Conservation (phyloP, 2,113 vertebrate species). For the Haemorhous mexicanus region DNA sequence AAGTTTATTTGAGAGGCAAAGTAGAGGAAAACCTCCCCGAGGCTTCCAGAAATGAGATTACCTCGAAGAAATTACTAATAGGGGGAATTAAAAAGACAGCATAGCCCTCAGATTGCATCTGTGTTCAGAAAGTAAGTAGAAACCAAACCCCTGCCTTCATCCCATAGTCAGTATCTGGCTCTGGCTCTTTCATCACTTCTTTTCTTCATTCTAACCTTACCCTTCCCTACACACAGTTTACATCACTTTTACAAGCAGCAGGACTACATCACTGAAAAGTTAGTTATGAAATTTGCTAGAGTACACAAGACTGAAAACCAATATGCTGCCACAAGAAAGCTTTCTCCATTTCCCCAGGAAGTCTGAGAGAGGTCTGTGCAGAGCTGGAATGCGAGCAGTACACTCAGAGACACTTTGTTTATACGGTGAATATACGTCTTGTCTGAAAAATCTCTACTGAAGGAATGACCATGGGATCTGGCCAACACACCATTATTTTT, state of each 20-base stretch:
- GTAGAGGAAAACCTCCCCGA: neutral
- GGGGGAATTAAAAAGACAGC: neutral
- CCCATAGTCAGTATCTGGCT: neutral
- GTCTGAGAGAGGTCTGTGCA: neutral
- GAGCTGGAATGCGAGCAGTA: neutral
- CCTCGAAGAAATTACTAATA: neutral
- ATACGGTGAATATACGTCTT: neutral
- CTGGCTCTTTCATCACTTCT: neutral
- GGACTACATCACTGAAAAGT: conserved; percentile 22
- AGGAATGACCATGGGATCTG: neutral
- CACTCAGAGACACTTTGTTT: conserved; percentile 37
- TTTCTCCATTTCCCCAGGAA: conserved; percentile 46
- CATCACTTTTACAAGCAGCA: conserved; percentile 23
- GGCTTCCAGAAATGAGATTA: neutral
- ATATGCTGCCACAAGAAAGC: neutral
- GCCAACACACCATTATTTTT: neutral
- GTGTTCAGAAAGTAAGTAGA: neutral
- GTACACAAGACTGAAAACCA: conserved; percentile 8
- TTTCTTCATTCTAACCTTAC: neutral
- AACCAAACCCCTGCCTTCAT: neutral
- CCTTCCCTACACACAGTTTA: neutral
- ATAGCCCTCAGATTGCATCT: neutral
- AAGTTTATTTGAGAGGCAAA: neutral
- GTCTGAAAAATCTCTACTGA: neutral
- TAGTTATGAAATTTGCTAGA: conserved; percentile 6